phyloP scores from a whole-genome alignment of 2,113 vertebrate species.

The Rhombomys opimus region DNA sequence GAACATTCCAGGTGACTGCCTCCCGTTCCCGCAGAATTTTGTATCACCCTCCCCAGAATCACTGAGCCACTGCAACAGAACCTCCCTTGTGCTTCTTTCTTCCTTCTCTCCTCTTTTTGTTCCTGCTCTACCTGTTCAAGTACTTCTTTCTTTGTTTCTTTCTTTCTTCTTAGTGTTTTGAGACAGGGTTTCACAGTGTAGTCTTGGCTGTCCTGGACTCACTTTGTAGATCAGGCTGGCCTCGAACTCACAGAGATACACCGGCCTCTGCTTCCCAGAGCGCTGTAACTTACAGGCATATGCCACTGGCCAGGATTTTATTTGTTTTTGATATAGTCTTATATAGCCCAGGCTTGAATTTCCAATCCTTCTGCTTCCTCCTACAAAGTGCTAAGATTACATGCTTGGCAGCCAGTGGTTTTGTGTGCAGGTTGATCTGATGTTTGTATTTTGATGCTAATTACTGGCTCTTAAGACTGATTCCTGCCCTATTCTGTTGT shows the following conservation, averaged over 20 bases:
- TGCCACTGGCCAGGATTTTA: no score
- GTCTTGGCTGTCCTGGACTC: no score
- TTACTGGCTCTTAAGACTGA: no score
- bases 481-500: no score
- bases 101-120: not conserved
- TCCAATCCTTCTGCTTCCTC: not conserved
- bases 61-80: fast-evolving
- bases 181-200: no score
- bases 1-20: not conserved
- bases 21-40: not conserved
- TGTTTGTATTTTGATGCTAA: no score
- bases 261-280: no score
- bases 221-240: no score
- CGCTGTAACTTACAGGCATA: no score
- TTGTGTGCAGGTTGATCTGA: not conserved
- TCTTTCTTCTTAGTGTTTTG: no score
- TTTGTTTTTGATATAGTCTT: not conserved
- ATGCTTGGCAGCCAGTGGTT: not conserved
- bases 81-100: no score
- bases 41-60: fast-evolving
- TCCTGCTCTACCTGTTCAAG: not conserved
- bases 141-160: not conserved
- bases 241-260: no score
- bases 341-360: not conserved
- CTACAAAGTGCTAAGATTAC: not conserved